phyloP scores from a whole-genome alignment of 2,113 vertebrate species.

The Chionomys nivalis region DNA sequence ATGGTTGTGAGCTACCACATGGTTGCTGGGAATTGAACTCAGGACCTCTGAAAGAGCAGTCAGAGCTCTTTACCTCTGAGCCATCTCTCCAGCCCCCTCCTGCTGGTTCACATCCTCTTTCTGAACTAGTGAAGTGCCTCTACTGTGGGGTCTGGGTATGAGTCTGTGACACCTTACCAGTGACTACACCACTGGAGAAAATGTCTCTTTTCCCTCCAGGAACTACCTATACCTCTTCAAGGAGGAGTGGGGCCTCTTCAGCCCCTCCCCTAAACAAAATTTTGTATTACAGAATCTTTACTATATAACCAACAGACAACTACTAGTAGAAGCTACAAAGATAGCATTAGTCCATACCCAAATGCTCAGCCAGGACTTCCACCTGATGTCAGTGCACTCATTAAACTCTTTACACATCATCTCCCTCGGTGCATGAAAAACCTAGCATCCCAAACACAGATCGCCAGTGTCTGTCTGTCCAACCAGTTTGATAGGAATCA shows the following conservation, averaged over 20 bases:
- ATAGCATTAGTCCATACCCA: neutral
- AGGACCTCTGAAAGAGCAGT: too few species aligned
- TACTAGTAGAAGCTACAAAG: slow-evolving; percentile 7
- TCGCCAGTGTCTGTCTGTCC: slow-evolving; percentile 14
- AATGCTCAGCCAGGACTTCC: neutral
- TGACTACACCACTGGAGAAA: neutral
- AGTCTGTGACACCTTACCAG: neutral
- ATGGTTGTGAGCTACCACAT: too few species aligned
- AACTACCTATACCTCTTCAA: neutral
- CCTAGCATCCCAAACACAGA: neutral
- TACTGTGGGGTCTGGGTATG: neutral
- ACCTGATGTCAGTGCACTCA: neutral
- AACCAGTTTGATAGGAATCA: neutral
- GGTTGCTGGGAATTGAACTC: too few species aligned
- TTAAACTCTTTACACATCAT: neutral
- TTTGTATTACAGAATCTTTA: slow-evolving; percentile 17
- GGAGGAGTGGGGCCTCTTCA: neutral
- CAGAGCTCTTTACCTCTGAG: too few species aligned
- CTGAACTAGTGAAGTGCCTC: too few species aligned
- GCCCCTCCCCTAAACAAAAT: neutral
- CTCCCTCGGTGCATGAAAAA: neutral
- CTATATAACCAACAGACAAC: neutral
- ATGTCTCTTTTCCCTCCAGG: neutral
- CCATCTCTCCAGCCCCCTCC: too few species aligned
- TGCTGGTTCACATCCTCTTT: too few species aligned